Evolutionary conservation across 2,888 invertebrate species (phyloP), one percentile per base, ranked within the genome.

Genomic region (Timema cristinae): DNA sequence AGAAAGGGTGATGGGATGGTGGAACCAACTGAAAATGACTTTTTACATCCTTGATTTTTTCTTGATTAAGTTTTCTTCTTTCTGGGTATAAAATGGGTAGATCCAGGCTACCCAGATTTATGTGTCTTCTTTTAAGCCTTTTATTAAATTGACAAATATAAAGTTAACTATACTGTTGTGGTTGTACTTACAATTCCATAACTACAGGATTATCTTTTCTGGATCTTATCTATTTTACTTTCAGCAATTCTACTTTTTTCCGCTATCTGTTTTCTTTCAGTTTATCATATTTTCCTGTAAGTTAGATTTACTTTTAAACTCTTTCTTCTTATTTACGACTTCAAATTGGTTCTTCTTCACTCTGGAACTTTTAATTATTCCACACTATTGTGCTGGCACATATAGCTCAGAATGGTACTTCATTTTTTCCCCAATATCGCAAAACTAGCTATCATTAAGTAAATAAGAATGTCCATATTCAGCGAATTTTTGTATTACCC

Each of bases 31-130:
- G n/a, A n/a, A n/a, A n/a, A n/a, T n/a, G n/a, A n/a, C n/a, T n/a
- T n/a, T n/a, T n/a, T n/a, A n/a, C n/a, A n/a, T n/a, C n/a, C n/a
- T n/a, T n/a, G n/a, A n/a, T 61, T 47, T 61, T 16, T 7, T 61
- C 15, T 61, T 61, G 32, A 61, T 11, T 61, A 15, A 61, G 61
- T 16, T 61, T 61, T 61, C 61, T 61, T 61, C 61, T 47, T 61
- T 15, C 32, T 47, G 15, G 5, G 61, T 61, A 15, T 47, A 61
- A 61, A 47, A 61, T 61, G 9, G 61, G 61, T 47, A 61, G 10
- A 8, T 47, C 7, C 61, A 61, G 8, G 7, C 6, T 6, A 7
- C 9, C 61, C 47, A 61, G 61, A 61, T 7, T 61, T 15, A 61
- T 6, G 8, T 16, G 61, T 11, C 61, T 15, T 6, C 61, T 47